phyloP scores from a whole-genome alignment of 2,797 vertebrate species.

The Vireo griseus region DNA sequence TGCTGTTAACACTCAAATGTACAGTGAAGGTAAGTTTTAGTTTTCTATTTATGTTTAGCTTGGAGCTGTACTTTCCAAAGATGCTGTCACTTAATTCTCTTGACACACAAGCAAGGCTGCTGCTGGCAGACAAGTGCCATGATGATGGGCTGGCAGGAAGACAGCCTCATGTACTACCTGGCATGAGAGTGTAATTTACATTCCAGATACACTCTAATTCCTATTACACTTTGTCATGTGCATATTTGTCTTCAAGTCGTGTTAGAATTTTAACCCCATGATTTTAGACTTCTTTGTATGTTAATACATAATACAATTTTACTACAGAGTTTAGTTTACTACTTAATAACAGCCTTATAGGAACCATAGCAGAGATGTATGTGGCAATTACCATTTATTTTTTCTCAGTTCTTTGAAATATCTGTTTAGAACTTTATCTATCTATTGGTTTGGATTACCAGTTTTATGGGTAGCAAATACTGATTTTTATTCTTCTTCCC shows the following conservation, averaged over 20 bases:
- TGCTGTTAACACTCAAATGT: slow-evolving; percentile 81
- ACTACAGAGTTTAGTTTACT: background rate
- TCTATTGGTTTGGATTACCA: background rate
- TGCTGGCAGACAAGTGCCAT: background rate
- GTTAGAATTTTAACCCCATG: background rate
- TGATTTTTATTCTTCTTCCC: background rate
- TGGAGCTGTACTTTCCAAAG: background rate
- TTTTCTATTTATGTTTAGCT: background rate
- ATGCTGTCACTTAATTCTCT: background rate
- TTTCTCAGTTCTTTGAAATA: background rate
- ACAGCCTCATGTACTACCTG: background rate
- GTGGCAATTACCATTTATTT: background rate
- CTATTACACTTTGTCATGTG: background rate
- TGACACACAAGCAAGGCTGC: background rate
- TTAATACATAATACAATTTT: background rate
- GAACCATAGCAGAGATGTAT: background rate
- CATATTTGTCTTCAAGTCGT: background rate
- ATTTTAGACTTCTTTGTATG: background rate
- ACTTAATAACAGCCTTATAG: background rate
- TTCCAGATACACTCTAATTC: background rate
- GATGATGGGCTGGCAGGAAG: background rate
- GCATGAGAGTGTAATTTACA: background rate
- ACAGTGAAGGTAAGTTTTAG: slow-evolving; percentile 81
- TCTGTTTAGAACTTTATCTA: background rate
- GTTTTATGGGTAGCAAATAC: background rate